These are phyloP conservation scores for Neosalanx taihuensis DNA, from an alignment of 2,797 vertebrate species.

Conservation along the genomic window DNA sequence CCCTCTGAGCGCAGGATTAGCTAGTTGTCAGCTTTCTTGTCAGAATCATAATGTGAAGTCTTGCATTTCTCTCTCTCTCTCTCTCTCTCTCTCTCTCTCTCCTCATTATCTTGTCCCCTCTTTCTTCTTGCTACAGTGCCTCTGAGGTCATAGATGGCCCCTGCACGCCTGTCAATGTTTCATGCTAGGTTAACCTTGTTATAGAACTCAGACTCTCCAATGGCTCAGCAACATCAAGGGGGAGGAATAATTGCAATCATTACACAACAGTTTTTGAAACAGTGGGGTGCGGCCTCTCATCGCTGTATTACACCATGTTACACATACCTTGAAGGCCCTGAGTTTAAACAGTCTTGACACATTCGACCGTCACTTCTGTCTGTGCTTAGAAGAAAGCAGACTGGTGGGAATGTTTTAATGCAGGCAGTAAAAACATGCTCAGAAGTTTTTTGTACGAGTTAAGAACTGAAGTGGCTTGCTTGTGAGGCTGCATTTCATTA, in stretches of 20 bases:
- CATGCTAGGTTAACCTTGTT: background rate
- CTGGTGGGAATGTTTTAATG: background rate
- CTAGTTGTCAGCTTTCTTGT: conserved; percentile 5
- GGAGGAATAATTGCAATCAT: background rate
- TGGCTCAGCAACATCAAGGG: background rate
- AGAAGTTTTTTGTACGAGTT: background rate
- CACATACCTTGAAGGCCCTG: background rate
- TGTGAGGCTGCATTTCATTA: background rate
- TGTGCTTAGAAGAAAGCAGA: background rate
- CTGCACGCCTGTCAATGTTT: background rate
- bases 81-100: too few species aligned
- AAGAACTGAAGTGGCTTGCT: background rate
- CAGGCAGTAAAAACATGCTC: background rate
- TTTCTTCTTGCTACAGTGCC: background rate
- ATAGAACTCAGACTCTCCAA: background rate
- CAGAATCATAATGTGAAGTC: background rate
- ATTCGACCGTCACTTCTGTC: background rate
- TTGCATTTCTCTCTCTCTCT: background rate
- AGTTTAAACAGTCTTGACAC: background rate
- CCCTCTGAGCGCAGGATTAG: conserved; percentile 17
- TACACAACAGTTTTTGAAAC: background rate
- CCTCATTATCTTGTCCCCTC: too few species aligned
- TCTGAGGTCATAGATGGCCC: background rate
- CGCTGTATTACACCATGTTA: background rate
- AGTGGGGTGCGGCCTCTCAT: background rate